phyloP scores from a whole-genome alignment of 2,113 vertebrate species.

The Emydocephalus ijimae region DNA sequence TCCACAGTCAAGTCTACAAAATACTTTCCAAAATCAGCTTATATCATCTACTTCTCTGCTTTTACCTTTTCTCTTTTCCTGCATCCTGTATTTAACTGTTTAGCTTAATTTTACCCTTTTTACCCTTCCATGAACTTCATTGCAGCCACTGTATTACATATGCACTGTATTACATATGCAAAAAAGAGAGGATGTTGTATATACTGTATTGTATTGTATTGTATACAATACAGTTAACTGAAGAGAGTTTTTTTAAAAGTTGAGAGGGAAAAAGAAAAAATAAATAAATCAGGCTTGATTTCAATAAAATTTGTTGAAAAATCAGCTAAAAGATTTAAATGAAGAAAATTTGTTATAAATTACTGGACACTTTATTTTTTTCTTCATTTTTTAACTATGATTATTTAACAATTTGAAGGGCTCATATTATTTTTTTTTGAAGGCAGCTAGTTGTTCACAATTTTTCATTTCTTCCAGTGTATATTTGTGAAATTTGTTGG shows the following conservation, averaged over 20 bases:
- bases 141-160: not conserved
- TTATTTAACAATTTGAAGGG: not conserved
- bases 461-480: not conserved
- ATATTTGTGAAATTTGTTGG: not conserved
- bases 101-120: not conserved
- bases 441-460: not conserved
- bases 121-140: not conserved
- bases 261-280: not conserved
- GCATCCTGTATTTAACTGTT: not conserved
- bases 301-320: not conserved
- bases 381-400: not conserved
- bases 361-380: not conserved
- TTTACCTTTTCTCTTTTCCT: not conserved
- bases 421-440: not conserved
- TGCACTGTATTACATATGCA: no score
- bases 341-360: not conserved
- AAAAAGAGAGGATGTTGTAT: not conserved
- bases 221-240: not conserved
- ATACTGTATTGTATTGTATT: not conserved
- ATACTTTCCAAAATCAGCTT: not conserved
- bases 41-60: not conserved
- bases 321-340: not conserved
- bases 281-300: not conserved
- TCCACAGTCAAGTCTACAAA: not conserved
- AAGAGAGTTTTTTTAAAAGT: not conserved